Evolutionary conservation across 2,797 vertebrate genomes (phyloP).

Genomic region (Gallirallus australis): DNA sequence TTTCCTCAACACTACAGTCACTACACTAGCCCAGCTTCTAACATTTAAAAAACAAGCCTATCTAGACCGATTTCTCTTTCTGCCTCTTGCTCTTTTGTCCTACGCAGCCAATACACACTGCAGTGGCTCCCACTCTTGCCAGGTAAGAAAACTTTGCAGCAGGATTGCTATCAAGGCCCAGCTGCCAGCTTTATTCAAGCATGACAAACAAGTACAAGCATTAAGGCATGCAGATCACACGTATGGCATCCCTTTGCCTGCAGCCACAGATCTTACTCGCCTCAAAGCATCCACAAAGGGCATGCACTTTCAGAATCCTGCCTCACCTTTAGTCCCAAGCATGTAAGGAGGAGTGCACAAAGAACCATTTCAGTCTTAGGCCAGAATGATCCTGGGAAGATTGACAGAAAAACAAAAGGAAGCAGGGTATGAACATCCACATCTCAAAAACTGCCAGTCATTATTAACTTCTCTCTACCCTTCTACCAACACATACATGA

Average conservation of each 20-base stretch:
- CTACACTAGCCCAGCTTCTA: not conserved
- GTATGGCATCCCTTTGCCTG: not conserved
- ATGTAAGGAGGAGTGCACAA: conserved; percentile 30
- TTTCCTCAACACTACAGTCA: not conserved
- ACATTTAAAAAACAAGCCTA: not conserved
- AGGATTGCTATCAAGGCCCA: not conserved
- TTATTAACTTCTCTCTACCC: not conserved
- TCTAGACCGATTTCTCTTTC: not conserved
- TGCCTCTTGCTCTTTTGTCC: not conserved
- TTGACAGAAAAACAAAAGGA: conserved; percentile 54
- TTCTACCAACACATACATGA: not conserved
- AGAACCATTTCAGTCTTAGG: conserved; percentile 49
- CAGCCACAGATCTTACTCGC: conserved; percentile 8
- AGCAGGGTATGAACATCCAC: conserved; percentile 4
- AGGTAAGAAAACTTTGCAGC: not conserved
- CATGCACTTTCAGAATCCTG: conserved; percentile 46
- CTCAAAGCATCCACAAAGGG: conserved; percentile 39
- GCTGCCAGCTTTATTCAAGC: not conserved
- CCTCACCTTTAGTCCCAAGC: conserved; percentile 48
- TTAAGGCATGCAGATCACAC: not conserved
- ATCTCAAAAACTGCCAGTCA: conserved; percentile 4
- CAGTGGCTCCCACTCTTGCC: not conserved
- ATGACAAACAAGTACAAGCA: conserved; percentile 20
- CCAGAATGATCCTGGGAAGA: conserved; percentile 52
- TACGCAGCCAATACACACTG: not conserved